Evolutionary conservation across 2,888 invertebrate species (phyloP), one percentile per base, ranked within the genome.

Genomic region (Hydriomena furcata): DNA sequence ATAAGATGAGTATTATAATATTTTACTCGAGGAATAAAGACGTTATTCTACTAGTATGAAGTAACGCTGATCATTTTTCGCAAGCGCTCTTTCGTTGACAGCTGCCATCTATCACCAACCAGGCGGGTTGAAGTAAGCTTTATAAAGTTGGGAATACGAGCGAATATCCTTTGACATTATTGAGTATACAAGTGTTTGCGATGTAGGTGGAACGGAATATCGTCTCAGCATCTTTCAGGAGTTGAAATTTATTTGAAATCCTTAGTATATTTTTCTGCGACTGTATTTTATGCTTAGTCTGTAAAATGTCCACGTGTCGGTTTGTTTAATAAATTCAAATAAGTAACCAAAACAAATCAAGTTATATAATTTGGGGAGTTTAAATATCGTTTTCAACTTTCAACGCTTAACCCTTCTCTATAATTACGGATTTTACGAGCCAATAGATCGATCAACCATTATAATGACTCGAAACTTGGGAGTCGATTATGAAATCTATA

Each of bases 31-130:
- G 63, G 68, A 68, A 81, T 82, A 78, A 80, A 79, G 76, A 76
- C 72, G 61, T 75, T 75, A 68, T 72, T 71, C 62, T 60, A 53
- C 57, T 60, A 58, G 56, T 49, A 36, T 12, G 54, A 62, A 68
- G 66, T 58, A 61, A 65, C 46, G 62, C 60, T 68, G 73, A 78
- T 76, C 66, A 79, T 81, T 82, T 82, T 82, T 80, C 76, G 70
- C 69, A 46, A 58, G 64, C 61, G 62, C 60, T 66, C 61, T 60
- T 65, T 67, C 68, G 66, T 68, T 77, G 76, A 81, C 81, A 77
- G 75, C 61, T 52, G 56, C 73, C 60, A 81, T 79, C 73, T 65
- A 79, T 81, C 79, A 82, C 63, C 37, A 50, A 58, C 58, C 50
- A 50, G n/a, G n/a, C 50, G 53, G 58, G 49, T 62, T 51, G 71